phyloP scores from a whole-genome alignment of 2,797 vertebrate species.

The Trichosurus vulpecula region DNA sequence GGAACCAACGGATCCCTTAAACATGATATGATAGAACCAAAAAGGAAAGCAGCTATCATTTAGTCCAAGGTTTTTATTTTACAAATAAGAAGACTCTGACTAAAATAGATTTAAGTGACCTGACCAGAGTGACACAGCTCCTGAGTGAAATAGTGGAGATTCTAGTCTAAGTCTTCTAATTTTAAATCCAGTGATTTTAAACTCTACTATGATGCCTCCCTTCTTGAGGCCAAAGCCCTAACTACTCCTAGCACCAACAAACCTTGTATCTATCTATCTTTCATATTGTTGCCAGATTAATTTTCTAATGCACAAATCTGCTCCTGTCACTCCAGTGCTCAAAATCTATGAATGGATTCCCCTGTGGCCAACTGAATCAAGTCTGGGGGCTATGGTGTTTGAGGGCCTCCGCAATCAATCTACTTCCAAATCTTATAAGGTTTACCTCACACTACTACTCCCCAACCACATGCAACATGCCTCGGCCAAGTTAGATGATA shows the following conservation, averaged over 20 bases:
- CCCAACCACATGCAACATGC: background rate
- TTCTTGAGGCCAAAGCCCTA: background rate
- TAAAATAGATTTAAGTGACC: background rate
- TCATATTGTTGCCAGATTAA: background rate
- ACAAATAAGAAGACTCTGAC: background rate
- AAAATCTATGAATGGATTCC: background rate
- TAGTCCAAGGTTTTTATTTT: background rate
- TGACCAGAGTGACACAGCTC: background rate
- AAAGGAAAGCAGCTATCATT: background rate
- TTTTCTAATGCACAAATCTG: background rate
- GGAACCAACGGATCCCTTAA: background rate
- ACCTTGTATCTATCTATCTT: background rate
- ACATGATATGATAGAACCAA: background rate
- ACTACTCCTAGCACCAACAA: background rate
- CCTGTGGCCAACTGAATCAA: background rate
- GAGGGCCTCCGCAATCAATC: background rate
- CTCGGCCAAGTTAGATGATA: background rate
- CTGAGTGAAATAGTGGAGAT: background rate
- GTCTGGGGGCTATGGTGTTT: background rate
- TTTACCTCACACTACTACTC: background rate
- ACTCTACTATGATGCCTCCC: background rate
- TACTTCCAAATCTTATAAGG: background rate
- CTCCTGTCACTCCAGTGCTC: background rate
- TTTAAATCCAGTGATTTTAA: background rate
- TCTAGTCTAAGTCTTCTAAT: background rate